Conservation (phyloP, 2,797 vertebrate genomes). For the Dallia pectoralis region DNA sequence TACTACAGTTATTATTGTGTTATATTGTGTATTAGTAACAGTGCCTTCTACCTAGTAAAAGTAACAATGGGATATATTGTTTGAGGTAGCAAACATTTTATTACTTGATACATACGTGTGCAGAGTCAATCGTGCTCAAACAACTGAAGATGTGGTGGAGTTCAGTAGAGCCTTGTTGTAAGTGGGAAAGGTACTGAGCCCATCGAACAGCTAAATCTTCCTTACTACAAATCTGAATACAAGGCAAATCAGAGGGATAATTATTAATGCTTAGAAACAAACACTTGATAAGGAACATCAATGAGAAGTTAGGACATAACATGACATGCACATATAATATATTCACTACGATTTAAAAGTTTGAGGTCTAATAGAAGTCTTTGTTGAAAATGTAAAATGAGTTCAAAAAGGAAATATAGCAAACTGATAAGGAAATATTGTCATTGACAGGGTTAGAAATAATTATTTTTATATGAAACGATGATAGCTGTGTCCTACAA, state of each 20-base stretch:
- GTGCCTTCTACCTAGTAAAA: neutral
- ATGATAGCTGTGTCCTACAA: too few species aligned
- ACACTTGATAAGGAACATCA: neutral
- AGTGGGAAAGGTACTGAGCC: slow-evolving; percentile 79
- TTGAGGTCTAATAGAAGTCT: too few species aligned
- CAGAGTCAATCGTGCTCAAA: slow-evolving; percentile 85
- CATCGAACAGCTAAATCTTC: slow-evolving; percentile 75
- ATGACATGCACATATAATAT: too few species aligned
- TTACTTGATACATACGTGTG: slow-evolving; percentile 71
- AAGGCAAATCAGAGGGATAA: slow-evolving; percentile 1
- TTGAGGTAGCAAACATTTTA: neutral
- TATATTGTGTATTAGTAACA: too few species aligned
- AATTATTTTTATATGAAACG: too few species aligned
- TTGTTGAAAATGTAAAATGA: too few species aligned
- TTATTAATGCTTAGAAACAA: neutral
- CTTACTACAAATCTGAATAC: slow-evolving; percentile 57
- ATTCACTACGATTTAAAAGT: too few species aligned
- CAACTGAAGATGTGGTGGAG: slow-evolving; percentile 86
- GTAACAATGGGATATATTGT: neutral
- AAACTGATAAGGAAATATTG: too few species aligned
- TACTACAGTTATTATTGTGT: too few species aligned
- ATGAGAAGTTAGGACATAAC: neutral
- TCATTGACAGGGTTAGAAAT: too few species aligned
- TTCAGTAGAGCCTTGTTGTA: slow-evolving; percentile 77
- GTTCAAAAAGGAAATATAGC: too few species aligned